Evolutionary conservation across 2,888 invertebrate species (phyloP).

Genomic region (Gnatocerus cornutus): DNA sequence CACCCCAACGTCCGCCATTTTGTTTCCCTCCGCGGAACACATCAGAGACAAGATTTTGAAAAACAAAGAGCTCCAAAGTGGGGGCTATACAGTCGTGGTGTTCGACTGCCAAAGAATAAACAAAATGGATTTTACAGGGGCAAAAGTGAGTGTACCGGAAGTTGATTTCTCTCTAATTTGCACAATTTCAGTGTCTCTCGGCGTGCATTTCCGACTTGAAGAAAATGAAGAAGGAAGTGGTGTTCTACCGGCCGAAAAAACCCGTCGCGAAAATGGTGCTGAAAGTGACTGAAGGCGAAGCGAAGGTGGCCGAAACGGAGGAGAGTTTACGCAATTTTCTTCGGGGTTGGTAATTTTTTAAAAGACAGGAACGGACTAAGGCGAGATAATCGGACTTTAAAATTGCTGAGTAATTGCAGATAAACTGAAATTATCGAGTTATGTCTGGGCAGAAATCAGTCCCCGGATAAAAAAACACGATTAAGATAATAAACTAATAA

Average conservation of each 20-base stretch:
- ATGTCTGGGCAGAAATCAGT: no score
- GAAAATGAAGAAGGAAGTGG: conserved; percentile 57
- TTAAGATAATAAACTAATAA: no score
- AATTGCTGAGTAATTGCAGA: no score
- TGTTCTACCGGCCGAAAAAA: conserved; percentile 56
- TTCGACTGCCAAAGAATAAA: conserved; percentile 78
- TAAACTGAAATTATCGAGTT: no score
- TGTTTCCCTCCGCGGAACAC: conserved; percentile 76
- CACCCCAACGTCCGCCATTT: conserved; percentile 72
- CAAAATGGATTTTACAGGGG: conserved; percentile 80
- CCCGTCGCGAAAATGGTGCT: conserved; percentile 52
- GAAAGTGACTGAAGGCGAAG: conserved; percentile 49
- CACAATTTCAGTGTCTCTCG: conserved; percentile 60
- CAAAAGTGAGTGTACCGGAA: conserved; percentile 72
- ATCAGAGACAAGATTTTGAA: conserved; percentile 72
- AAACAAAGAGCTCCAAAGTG: conserved; percentile 66
- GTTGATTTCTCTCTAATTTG: no score
- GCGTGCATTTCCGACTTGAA: conserved; percentile 60
- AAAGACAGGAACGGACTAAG: no score
- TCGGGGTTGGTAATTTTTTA: conserved; percentile 53
- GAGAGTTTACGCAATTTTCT: conserved; percentile 50
- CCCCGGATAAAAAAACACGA: no score
- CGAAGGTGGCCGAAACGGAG: conserved; percentile 52
- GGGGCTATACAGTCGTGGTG: conserved; percentile 71
- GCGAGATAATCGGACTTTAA: no score